Conservation (phyloP, 2,888 invertebrate genomes). For the Toxonevra muliebris region DNA sequence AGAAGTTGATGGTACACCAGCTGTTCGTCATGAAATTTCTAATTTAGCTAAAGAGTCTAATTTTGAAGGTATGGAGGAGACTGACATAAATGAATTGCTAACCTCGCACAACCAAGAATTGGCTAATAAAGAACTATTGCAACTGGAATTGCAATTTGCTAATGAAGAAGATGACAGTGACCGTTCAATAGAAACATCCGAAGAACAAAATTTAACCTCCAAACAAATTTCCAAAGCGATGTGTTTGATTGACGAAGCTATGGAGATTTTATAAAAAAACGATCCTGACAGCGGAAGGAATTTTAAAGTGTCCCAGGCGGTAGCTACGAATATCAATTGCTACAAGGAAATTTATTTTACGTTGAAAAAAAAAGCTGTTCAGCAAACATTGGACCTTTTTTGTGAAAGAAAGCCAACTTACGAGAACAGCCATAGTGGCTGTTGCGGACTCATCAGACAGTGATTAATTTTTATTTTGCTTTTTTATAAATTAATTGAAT, state of each 20-base stretch:
- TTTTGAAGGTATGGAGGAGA: constrained; percentile 32
- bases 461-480: background rate
- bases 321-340: too few relatives aligned
- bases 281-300: too few relatives aligned
- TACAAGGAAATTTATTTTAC: too few relatives aligned
- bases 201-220: constrained; percentile 18
- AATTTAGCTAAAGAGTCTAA: constrained; percentile 36
- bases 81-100: too few relatives aligned
- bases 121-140: constrained; percentile 35
- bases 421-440: background rate
- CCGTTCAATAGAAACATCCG: constrained; percentile 11
- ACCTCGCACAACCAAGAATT: constrained; percentile 39
- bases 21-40: constrained; percentile 39
- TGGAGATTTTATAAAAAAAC: too few relatives aligned
- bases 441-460: too few relatives aligned
- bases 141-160: constrained; percentile 33
- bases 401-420: too few relatives aligned
- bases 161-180: constrained; percentile 16
- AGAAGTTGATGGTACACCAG: too few relatives aligned
- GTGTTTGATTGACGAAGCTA: constrained; percentile 19
- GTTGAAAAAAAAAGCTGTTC: too few relatives aligned
- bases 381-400: constrained; percentile 1
- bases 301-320: too few relatives aligned
- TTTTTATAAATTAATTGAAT: background rate
- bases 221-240: constrained; percentile 20